These are phyloP conservation scores for Drosophila sp. DNA, from an alignment of 1,140 invertebrate genomes.

Conservation along the genomic window DNA sequence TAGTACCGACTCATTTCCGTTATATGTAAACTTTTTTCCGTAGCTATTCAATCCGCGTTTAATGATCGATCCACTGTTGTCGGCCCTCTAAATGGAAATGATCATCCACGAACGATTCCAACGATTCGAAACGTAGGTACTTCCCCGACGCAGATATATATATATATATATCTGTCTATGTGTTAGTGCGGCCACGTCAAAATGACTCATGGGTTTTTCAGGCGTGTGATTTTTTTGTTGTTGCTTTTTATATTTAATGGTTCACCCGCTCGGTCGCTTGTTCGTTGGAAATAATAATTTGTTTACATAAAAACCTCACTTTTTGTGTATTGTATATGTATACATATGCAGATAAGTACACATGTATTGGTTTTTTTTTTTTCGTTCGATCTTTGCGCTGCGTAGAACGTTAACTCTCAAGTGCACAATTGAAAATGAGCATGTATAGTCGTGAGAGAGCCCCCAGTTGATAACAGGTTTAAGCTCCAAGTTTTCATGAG, in stretches of 20 bases:
- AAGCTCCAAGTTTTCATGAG: slow-evolving; percentile 50
- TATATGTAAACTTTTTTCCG: slow-evolving; percentile 10
- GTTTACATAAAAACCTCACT: slow-evolving; percentile 55
- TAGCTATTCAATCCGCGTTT: slow-evolving; percentile 31
- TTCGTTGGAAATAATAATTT: slow-evolving; percentile 33
- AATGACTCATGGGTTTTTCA: slow-evolving; percentile 74
- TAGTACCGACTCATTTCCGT: slow-evolving; percentile 60
- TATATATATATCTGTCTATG: slow-evolving; percentile 19
- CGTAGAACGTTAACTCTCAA: slow-evolving; percentile 43
- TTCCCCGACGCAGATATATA: slow-evolving; percentile 56
- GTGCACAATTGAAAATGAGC: slow-evolving; percentile 42
- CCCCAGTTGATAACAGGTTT: slow-evolving; percentile 71
- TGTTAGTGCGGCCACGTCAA: slow-evolving; percentile 47
- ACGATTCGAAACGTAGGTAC: slow-evolving; percentile 47
- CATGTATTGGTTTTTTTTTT: slow-evolving; percentile 8
- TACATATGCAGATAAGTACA: neutral
- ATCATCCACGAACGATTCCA: slow-evolving; percentile 43
- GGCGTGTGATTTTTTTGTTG: slow-evolving; percentile 61
- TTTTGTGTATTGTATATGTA: slow-evolving; percentile 1
- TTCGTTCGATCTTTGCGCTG: slow-evolving; percentile 9
- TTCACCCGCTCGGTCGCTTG: neutral
- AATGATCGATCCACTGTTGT: slow-evolving; percentile 37
- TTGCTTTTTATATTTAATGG: slow-evolving; percentile 20
- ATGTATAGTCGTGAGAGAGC: slow-evolving; percentile 23
- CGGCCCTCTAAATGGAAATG: slow-evolving; percentile 48